A percentile compares a stretch with the other conserved stretches of the same genome.
Conservation (phyloP, 2,888 invertebrate species). For the Listrodromus nycthemerus region DNA sequence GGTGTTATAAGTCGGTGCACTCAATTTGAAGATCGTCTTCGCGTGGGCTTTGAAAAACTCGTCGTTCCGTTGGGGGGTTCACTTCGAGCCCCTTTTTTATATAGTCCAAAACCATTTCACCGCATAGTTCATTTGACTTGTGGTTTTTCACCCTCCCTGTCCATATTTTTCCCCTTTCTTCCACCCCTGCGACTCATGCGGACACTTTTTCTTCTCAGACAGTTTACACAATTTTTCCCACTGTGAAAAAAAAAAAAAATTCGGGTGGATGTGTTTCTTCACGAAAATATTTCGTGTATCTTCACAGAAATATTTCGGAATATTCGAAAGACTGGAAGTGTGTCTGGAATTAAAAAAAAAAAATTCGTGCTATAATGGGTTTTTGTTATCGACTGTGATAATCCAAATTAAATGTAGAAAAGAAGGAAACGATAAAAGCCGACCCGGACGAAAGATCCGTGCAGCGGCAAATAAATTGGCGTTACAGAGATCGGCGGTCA, state of each 20-base stretch:
- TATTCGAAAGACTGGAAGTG: too few relatives aligned
- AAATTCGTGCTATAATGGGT: not conserved
- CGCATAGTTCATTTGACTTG: slow-evolving; percentile 81
- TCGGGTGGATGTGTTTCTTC: slow-evolving; percentile 4
- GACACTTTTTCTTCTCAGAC: slow-evolving; percentile 8
- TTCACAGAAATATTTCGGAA: too few relatives aligned
- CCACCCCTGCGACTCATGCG: slow-evolving; percentile 24
- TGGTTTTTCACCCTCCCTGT: slow-evolving; percentile 60
- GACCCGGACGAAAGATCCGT: slow-evolving; percentile 4
- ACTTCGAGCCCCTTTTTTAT: slow-evolving; percentile 62
- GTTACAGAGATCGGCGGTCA: slow-evolving; percentile 61
- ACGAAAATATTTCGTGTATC: not conserved
- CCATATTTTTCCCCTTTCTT: not conserved
- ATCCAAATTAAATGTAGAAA: not conserved
- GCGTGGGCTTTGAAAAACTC: slow-evolving; percentile 56
- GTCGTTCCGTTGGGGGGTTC: slow-evolving; percentile 61
- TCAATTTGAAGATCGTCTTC: slow-evolving; percentile 82
- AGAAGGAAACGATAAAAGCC: slow-evolving; percentile 51
- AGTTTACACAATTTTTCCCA: slow-evolving; percentile 41
- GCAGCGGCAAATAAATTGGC: slow-evolving; percentile 4
- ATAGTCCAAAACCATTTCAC: slow-evolving; percentile 71
- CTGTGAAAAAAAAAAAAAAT: slow-evolving; percentile 73
- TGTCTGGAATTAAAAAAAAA: too few relatives aligned
- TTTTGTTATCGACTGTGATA: too few relatives aligned
- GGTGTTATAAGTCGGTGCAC: slow-evolving; percentile 81